Percentiles rank a stretch among this genome's conserved stretches.
phyloP scores from a whole-genome alignment of 2,888 invertebrate species.

The Osmoderma eremita region DNA sequence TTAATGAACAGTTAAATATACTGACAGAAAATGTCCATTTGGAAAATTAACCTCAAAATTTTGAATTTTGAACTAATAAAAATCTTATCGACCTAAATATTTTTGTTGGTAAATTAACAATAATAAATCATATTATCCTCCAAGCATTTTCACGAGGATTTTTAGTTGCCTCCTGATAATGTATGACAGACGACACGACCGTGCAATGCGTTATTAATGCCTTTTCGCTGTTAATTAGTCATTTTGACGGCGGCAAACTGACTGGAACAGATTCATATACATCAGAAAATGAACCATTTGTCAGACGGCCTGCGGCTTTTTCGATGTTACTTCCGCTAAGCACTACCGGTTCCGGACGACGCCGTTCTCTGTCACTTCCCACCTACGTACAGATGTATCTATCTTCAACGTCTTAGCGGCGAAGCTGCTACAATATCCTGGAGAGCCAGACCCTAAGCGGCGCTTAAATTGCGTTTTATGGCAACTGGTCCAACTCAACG shows the following conservation, averaged over 20 bases:
- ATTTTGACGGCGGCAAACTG: constrained; percentile 54
- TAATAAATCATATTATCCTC: constrained; percentile 1
- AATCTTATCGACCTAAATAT: too few relatives aligned
- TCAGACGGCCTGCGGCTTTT: constrained; percentile 55
- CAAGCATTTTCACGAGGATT: neutral
- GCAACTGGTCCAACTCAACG: neutral
- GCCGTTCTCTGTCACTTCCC: constrained; percentile 38
- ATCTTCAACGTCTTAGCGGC: constrained; percentile 13
- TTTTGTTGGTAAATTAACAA: too few relatives aligned
- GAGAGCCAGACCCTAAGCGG: neutral
- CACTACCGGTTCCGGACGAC: constrained; percentile 46
- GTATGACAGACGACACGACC: constrained; percentile 29
- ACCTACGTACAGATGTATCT: constrained; percentile 4
- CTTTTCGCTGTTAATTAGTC: constrained; percentile 47
- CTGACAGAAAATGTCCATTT: too few relatives aligned
- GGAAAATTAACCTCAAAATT: too few relatives aligned
- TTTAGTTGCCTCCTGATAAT: constrained; percentile 19
- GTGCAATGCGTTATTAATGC: constrained; percentile 39
- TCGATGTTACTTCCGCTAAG: constrained; percentile 52
- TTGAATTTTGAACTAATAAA: too few relatives aligned
- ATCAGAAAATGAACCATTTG: constrained; percentile 58
- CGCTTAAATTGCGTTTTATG: constrained; percentile 14
- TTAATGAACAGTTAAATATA: too few relatives aligned
- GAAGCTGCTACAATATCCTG: constrained; percentile 14
- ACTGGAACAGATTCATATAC: constrained; percentile 56